Evolutionary conservation across 2,797 vertebrate genomes (phyloP).

Genomic region (Pampus argenteus): DNA sequence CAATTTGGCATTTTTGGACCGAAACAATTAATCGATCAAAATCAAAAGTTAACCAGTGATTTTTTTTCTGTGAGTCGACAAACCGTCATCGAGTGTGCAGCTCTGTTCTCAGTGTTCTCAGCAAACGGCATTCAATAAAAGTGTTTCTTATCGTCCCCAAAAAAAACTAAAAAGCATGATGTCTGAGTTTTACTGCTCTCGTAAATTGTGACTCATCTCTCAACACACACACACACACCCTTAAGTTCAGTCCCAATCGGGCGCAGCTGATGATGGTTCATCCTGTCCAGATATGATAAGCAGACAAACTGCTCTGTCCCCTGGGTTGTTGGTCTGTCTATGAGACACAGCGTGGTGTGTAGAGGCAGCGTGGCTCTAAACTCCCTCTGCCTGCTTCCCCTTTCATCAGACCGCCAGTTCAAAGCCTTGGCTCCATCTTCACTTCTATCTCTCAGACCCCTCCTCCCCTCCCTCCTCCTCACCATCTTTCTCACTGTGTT

Average conservation of each 20-base stretch:
- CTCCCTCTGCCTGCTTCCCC: constrained; percentile 55
- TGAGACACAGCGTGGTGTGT: constrained; percentile 63
- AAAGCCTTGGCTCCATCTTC: constrained; percentile 77
- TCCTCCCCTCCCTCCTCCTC: constrained; percentile 33
- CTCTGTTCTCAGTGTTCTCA: not conserved
- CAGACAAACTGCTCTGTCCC: constrained; percentile 79
- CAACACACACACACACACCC: constrained; percentile 11
- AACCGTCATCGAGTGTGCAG: no score
- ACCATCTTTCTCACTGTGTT: constrained; percentile 58
- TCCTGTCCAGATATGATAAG: constrained; percentile 85
- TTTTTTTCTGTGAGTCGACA: no score
- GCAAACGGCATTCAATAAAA: not conserved
- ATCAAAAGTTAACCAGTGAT: no score
- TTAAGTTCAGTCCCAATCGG: constrained; percentile 31
- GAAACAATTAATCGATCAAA: not conserved
- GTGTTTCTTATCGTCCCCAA: not conserved
- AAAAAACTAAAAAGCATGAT: not conserved
- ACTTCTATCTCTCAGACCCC: constrained; percentile 55
- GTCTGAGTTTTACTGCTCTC: not conserved
- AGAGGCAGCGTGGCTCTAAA: constrained; percentile 63
- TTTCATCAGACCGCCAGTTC: constrained; percentile 78
- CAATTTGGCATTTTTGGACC: not conserved
- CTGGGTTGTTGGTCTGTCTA: constrained; percentile 68
- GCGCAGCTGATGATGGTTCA: constrained; percentile 78
- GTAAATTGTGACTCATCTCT: constrained; percentile 16